phyloP scores from a whole-genome alignment of 2,113 vertebrate genomes.

The Motacilla alba region DNA sequence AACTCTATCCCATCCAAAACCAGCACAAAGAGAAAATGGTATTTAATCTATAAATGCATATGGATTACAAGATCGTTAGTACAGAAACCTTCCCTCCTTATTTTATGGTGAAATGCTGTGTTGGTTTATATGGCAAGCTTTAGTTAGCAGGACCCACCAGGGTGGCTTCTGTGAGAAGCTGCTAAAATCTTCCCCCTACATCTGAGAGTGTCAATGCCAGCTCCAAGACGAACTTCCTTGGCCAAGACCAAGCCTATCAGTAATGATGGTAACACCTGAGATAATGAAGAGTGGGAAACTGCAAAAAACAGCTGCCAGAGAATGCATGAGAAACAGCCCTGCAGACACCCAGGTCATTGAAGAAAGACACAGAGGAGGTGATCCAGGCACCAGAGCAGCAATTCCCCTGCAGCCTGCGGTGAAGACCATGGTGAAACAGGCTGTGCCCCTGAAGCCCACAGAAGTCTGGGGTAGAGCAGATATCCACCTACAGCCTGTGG shows the following conservation, averaged over 20 bases:
- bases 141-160: neutral
- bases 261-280: neutral
- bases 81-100: neutral
- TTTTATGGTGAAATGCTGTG: neutral
- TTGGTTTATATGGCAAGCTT: neutral
- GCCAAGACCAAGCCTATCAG: neutral
- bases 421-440: neutral
- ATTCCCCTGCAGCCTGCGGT: fast-evolving
- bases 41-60: neutral
- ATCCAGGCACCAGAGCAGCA: fast-evolving
- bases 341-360: neutral
- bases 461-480: neutral
- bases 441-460: neutral
- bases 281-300: fast-evolving
- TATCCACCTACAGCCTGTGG: neutral
- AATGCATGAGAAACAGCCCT: neutral
- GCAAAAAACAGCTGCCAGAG: neutral
- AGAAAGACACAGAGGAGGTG: neutral
- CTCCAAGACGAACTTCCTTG: too few species aligned
- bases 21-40: neutral
- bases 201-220: neutral
- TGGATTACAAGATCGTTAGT: neutral
- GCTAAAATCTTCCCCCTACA: neutral
- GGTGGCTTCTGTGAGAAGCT: neutral
- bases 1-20: neutral